These are phyloP conservation scores for Drosophila pachea DNA, from an alignment of 1,140 invertebrate genomes.

Conservation along the genomic window DNA sequence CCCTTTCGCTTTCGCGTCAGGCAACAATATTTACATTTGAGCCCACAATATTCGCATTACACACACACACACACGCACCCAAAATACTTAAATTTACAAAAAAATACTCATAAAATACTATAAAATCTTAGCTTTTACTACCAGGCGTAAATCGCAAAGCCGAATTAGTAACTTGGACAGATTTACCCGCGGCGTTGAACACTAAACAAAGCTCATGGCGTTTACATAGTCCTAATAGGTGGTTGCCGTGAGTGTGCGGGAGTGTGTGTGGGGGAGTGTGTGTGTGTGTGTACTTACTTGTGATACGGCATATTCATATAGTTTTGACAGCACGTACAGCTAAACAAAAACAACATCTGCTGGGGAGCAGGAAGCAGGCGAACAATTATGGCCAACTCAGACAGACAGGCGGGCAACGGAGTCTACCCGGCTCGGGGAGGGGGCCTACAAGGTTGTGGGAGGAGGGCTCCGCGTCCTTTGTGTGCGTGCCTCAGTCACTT, in stretches of 20 bases:
- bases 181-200: constrained; percentile 16
- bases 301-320: constrained; percentile 50
- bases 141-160: neutral
- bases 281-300: constrained; percentile 25
- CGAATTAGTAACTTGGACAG: constrained; percentile 28
- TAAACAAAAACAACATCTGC: constrained; percentile 22
- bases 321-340: constrained; percentile 52
- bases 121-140: constrained; percentile 1
- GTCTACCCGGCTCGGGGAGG: neutral
- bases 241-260: neutral
- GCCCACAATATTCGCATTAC: too few relatives aligned
- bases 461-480: constrained; percentile 1
- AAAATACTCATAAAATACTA: neutral
- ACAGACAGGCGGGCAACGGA: constrained; percentile 28
- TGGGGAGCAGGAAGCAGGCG: constrained; percentile 6
- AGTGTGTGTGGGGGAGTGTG: neutral
- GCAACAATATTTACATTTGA: too few relatives aligned
- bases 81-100: neutral
- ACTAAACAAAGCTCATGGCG: constrained; percentile 14
- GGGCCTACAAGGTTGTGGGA: neutral
- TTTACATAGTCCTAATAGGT: constrained; percentile 12
- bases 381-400: constrained; percentile 40
- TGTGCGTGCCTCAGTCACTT: constrained; percentile 51
- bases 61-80: too few relatives aligned
- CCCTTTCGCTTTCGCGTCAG: too few relatives aligned